Conservation (phyloP, 2,797 vertebrate species). For the Artibeus lituratus region DNA sequence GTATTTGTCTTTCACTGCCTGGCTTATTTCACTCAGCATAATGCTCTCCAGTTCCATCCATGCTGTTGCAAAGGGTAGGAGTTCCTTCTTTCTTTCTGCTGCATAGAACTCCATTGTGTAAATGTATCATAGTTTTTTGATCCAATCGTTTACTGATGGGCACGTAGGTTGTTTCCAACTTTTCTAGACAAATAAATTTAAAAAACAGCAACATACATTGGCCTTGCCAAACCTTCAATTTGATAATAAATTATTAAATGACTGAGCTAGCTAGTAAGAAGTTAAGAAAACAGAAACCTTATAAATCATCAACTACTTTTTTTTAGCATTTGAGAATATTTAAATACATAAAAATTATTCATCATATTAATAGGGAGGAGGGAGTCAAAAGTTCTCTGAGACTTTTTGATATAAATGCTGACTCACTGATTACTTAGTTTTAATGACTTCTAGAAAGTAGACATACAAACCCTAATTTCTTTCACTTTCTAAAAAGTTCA, state of each 20-base stretch:
- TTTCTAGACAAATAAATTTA: not conserved
- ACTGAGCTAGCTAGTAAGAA: not conserved
- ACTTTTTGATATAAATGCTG: not conserved
- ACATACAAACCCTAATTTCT: not conserved
- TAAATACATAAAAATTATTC: not conserved
- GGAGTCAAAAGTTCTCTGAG: not conserved
- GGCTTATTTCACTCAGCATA: too few species aligned
- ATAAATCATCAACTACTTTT: not conserved
- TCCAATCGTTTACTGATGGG: too few species aligned
- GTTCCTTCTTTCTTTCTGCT: too few species aligned
- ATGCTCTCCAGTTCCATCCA: too few species aligned
- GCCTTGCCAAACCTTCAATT: not conserved
- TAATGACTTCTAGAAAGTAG: not conserved
- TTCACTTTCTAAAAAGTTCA: not conserved
- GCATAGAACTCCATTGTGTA: too few species aligned
- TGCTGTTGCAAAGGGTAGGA: too few species aligned
- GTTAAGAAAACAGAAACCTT: not conserved
- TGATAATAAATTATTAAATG: not conserved
- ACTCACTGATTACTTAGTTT: not conserved
- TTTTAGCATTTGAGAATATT: not conserved
- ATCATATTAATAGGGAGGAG: not conserved
- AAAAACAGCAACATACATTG: not conserved
- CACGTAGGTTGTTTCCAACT: too few species aligned
- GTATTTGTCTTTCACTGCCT: too few species aligned
- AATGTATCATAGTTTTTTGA: too few species aligned